Evolutionary conservation across 2,113 vertebrate species (phyloP).

Genomic region (Scartelaos histophorus): DNA sequence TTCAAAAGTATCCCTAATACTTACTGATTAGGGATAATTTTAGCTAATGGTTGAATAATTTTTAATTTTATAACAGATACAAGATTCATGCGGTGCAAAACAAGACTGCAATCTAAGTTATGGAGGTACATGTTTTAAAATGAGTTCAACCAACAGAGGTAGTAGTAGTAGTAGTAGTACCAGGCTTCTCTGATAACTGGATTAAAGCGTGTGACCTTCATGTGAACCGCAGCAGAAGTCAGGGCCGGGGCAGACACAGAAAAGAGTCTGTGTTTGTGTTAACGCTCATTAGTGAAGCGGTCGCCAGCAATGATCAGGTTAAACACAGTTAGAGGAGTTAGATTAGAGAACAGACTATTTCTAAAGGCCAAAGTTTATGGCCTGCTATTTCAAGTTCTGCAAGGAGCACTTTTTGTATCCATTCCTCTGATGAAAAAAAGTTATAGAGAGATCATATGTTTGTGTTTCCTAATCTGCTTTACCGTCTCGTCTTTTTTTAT

Average conservation of each 20-base stretch:
- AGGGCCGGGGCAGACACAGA: conserved; percentile 53
- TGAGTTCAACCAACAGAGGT: too few relatives aligned
- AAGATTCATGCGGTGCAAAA: too few relatives aligned
- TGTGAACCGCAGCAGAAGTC: conserved; percentile 52
- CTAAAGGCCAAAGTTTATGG: conserved; percentile 14
- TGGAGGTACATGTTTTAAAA: too few relatives aligned
- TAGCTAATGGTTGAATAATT: too few relatives aligned
- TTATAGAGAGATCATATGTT: neutral
- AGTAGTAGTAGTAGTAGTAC: conserved; percentile 44
- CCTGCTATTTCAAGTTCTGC: conserved; percentile 1
- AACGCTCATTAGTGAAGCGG: conserved; percentile 36
- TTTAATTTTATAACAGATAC: too few relatives aligned
- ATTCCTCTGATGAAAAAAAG: too few relatives aligned
- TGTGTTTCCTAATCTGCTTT: neutral
- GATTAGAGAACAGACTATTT: conserved; percentile 36
- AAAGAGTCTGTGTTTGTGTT: conserved; percentile 36
- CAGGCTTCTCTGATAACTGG: conserved; percentile 45
- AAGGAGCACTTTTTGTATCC: neutral
- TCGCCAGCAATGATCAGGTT: conserved; percentile 21
- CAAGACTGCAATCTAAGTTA: too few relatives aligned
- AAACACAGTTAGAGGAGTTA: conserved; percentile 45
- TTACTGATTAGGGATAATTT: too few relatives aligned
- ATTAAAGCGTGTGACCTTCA: conserved; percentile 55
- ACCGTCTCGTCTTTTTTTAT: too few relatives aligned
- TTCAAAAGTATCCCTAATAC: too few relatives aligned